Percentiles rank a stretch among this genome's conserved stretches.
Conservation (phyloP, 2,113 vertebrate genomes). For the Ictalurus furcatus region DNA sequence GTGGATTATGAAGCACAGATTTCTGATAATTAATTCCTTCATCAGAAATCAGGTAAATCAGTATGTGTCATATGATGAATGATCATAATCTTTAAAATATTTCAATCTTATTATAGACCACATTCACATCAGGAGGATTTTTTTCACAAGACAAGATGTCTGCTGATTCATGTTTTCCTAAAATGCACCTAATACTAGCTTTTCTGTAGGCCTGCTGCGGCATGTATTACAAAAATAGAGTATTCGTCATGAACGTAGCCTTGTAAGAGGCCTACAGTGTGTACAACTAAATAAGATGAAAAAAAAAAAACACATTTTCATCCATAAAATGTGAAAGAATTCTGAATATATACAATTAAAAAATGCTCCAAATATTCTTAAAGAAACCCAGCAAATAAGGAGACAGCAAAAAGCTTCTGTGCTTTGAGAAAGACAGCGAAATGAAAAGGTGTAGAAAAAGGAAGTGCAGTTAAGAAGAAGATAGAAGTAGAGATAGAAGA, state of each 20-base stretch:
- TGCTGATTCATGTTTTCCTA: not conserved
- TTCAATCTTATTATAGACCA: not conserved
- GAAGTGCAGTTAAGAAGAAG: slow-evolving; percentile 27
- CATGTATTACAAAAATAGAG: not conserved
- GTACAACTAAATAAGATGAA: not conserved
- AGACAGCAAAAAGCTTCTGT: not conserved
- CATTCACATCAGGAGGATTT: not conserved
- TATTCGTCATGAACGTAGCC: not conserved
- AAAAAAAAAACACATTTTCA: not conserved
- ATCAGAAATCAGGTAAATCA: not conserved
- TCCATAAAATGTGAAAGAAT: not conserved
- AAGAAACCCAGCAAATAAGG: not conserved
- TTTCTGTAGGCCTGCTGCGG: not conserved
- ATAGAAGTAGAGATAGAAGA: slow-evolving; percentile 46
- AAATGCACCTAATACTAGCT: not conserved
- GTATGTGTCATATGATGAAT: too few relatives aligned
- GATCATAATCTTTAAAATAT: not conserved
- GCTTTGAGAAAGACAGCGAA: not conserved
- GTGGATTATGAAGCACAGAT: not conserved
- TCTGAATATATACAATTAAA: not conserved
- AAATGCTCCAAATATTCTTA: not conserved
- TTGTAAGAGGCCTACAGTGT: not conserved
- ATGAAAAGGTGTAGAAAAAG: slow-evolving; percentile 17
- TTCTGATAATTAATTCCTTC: not conserved
- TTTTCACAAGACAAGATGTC: not conserved